Evolutionary conservation across 2,888 invertebrate genomes (phyloP).

Genomic region (Meta bourneti): DNA sequence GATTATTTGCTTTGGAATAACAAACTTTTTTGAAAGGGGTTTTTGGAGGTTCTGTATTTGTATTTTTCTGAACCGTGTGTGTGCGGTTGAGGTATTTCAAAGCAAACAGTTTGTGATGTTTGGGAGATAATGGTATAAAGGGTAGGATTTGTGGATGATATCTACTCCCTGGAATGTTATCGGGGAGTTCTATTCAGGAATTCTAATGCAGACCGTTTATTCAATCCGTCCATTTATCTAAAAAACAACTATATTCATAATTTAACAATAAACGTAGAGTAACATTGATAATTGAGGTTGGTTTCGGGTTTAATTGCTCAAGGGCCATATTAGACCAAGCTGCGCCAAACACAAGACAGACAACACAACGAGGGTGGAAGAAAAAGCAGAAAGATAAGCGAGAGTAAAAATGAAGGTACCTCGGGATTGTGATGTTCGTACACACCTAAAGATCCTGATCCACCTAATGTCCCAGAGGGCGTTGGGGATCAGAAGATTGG

Average conservation of each 20-base stretch:
- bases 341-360: no score
- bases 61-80: slow-evolving; percentile 2
- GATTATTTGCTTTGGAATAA: slow-evolving; percentile 36
- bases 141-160: not conserved
- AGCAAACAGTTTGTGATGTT: slow-evolving; percentile 3
- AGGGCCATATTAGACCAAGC: no score
- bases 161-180: not conserved
- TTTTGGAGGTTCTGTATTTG: not conserved
- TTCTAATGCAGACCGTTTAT: not conserved
- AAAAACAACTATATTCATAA: not conserved
- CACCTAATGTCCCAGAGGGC: no score
- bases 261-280: not conserved
- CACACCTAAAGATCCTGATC: no score
- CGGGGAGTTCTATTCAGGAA: not conserved
- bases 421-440: no score
- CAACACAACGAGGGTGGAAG: no score
- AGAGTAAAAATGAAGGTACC: no score
- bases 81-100: not conserved
- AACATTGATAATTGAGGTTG: no score
- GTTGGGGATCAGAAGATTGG: no score
- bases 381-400: no score
- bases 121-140: not conserved
- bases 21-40: slow-evolving; percentile 20
- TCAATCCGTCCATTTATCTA: not conserved
- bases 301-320: no score